Conservation (phyloP, 1,140 invertebrate species). For the Cydia splendana region DNA sequence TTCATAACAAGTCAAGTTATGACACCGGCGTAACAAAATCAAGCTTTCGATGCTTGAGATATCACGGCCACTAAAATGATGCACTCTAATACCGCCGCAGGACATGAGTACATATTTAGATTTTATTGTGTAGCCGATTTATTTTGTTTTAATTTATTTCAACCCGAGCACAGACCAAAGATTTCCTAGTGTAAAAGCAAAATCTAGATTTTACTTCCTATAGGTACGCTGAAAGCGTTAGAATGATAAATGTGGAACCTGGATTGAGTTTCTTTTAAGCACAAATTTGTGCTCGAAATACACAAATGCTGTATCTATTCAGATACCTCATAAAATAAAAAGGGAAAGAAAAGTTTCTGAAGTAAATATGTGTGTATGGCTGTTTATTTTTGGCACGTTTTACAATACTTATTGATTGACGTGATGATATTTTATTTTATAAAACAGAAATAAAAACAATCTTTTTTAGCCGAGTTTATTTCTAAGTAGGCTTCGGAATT, state of each 20-base stretch:
- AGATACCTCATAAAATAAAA: no score
- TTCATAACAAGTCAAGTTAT: no score
- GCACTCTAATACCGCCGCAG: background rate
- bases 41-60: background rate
- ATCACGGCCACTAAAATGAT: background rate
- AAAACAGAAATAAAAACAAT: no score
- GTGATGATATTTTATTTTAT: no score
- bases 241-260: background rate
- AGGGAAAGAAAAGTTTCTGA: no score
- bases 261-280: constrained; percentile 7
- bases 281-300: background rate
- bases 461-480: no score
- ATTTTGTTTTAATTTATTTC: background rate
- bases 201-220: background rate
- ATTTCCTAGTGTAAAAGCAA: background rate
- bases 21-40: no score
- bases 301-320: background rate
- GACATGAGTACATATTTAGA: background rate
- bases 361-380: no score
- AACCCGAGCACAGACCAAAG: background rate
- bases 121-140: background rate
- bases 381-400: no score
- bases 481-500: no score
- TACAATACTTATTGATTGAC: no score
- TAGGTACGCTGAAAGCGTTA: background rate